A percentile compares a stretch with the other conserved stretches of the same genome.
These are phyloP conservation scores for Strigamia crassipes DNA, from an alignment of 2,888 invertebrate species.

Conservation along the genomic window DNA sequence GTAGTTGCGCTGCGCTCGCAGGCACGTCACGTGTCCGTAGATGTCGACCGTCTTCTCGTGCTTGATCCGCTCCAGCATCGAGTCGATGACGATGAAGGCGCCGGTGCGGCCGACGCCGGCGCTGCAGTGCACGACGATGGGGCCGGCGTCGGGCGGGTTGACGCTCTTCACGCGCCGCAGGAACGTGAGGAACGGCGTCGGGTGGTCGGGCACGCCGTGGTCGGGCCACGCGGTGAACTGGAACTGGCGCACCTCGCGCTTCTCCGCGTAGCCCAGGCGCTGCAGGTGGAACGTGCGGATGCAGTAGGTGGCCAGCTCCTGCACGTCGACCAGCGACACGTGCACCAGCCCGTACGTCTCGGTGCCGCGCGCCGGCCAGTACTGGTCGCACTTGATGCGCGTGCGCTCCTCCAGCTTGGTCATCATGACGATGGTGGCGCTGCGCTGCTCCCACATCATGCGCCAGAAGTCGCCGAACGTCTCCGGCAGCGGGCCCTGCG, in stretches of 20 bases:
- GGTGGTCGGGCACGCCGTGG: slow-evolving; percentile 97
- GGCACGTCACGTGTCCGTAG: slow-evolving; percentile 97
- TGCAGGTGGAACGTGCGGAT: slow-evolving; percentile 94
- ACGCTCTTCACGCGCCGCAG: slow-evolving; percentile 87
- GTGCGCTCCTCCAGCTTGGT: slow-evolving; percentile 97
- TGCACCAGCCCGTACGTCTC: slow-evolving; percentile 95
- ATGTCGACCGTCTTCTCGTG: slow-evolving; percentile 98
- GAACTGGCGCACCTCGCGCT: slow-evolving; percentile 92
- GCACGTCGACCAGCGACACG: slow-evolving; percentile 90
- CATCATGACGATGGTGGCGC: slow-evolving; percentile 98
- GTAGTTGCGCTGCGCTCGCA: slow-evolving; percentile 97
- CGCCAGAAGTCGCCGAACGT: slow-evolving; percentile 99
- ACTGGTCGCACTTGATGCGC: slow-evolving; percentile 95
- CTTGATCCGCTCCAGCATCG: slow-evolving; percentile 95
- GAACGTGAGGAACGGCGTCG: slow-evolving; percentile 97
- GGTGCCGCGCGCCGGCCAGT: slow-evolving; percentile 95
- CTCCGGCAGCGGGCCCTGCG: slow-evolving; percentile 95
- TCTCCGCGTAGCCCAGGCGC: slow-evolving; percentile 66
- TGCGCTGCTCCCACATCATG: slow-evolving; percentile 98
- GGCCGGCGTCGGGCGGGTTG: slow-evolving; percentile 90
- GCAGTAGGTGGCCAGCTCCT: slow-evolving; percentile 96
- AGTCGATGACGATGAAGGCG: slow-evolving; percentile 98
- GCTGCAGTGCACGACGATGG: slow-evolving; percentile 90
- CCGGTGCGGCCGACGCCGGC: slow-evolving; percentile 91
- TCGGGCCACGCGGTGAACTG: slow-evolving; percentile 99